These are phyloP conservation scores for Cryptoblepharus egeriae DNA, from an alignment of 2,797 vertebrate species.

Conservation along the genomic window DNA sequence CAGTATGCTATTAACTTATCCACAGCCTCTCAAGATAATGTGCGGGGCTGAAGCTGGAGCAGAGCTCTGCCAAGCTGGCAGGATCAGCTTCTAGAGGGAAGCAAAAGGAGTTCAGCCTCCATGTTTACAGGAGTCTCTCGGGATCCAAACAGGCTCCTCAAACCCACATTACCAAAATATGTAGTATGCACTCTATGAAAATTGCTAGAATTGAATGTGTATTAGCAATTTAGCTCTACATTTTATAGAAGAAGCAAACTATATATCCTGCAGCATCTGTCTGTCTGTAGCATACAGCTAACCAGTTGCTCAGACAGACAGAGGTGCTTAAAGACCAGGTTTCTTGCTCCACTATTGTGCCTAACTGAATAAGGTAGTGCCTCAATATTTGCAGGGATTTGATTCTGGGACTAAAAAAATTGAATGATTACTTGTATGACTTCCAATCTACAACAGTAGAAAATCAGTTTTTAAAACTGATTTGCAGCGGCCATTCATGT, in stretches of 20 bases:
- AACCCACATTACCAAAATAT: conserved; percentile 56
- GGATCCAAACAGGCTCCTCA: conserved; percentile 57
- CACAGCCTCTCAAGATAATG: conserved; percentile 42
- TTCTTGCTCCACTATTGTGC: no score
- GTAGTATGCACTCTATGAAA: conserved; percentile 18
- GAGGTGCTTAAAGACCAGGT: no score
- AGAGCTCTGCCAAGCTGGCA: conserved; percentile 51
- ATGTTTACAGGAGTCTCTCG: conserved; percentile 50
- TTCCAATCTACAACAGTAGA: no score
- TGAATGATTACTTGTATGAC: no score
- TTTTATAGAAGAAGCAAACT: conserved; percentile 34
- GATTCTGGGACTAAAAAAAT: no score
- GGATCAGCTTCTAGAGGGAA: conserved; percentile 58
- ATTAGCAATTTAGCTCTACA: conserved; percentile 56
- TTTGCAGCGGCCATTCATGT: no score
- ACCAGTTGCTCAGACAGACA: neutral
- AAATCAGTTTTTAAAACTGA: no score
- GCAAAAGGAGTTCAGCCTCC: conserved; percentile 52
- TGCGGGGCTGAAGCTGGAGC: conserved; percentile 21
- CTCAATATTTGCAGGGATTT: no score
- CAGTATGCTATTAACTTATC: conserved; percentile 61
- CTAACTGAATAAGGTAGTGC: no score
- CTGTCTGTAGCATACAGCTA: neutral
- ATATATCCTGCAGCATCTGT: neutral
- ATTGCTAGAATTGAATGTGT: conserved; percentile 29